Evolutionary conservation across 2,888 invertebrate genomes (phyloP), one percentile per base, ranked within the genome.

Genomic region (Laspeyria flexula): DNA sequence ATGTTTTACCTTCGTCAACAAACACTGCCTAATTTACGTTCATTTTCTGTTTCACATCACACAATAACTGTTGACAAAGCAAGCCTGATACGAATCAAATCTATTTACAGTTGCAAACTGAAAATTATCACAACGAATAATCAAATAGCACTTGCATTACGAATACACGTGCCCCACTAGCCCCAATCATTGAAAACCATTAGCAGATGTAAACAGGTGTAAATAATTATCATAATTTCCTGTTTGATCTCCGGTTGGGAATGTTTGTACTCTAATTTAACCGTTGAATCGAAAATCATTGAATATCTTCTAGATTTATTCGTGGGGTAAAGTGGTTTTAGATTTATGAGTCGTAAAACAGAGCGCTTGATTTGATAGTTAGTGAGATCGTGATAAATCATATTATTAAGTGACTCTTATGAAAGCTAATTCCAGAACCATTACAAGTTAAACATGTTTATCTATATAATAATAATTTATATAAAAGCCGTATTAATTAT

Each of bases 21-120:
- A 25, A 7, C 7, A 25, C 25, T 7, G 25, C 1, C 9, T 1
- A 6, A 7, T 25, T 25, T 7, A 6, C 1, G 7, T 25, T 25
- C 9, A 7, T 5, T 21, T 5, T 21, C 5, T 5, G 3, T 25
- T 6, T 6, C 9, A 25, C 25, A 25, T 35, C 31, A 45, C 49
- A 61, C 55, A 49, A 42, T 45, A 12, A 10, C 43, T 43, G 41
- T 55, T 49, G 34, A 38, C 35, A 49, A 15, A 9, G 39, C 45
- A 7, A 25, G 29, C 39, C 2, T 1, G n/a, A 40, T 18, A 21
- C 30, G 18, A 34, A 40, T 27, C 42, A 16, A 10, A 11, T 46
- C 45, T 46, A 27, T 50, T 50, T 39, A 9, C 34, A 29, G 16
- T 23, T 7, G 15, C 11, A 27, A 3, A 15, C 34, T 15, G 12